phyloP scores from a whole-genome alignment of 2,888 invertebrate genomes.

The Campoletis raptor region DNA sequence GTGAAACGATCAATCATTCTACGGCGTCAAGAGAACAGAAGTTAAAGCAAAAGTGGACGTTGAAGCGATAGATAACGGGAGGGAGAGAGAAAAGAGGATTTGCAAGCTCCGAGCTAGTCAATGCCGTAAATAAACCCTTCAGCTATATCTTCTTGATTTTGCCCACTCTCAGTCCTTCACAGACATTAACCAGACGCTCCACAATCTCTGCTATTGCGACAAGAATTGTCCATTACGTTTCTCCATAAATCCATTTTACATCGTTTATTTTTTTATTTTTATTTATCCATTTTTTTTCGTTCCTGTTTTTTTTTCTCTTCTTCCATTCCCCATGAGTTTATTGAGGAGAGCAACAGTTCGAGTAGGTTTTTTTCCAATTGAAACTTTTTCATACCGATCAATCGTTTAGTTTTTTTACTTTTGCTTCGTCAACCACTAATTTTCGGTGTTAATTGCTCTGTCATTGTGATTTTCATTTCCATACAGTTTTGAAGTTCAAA shows the following conservation, averaged over 20 bases:
- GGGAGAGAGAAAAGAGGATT: conserved; percentile 37
- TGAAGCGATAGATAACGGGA: conserved; percentile 49
- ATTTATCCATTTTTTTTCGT: not conserved
- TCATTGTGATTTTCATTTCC: not conserved
- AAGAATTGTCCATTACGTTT: conserved; percentile 37
- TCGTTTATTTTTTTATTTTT: not conserved
- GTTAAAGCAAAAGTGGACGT: conserved; percentile 57
- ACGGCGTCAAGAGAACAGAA: conserved; percentile 61
- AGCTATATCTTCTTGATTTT: conserved; percentile 55
- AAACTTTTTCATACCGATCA: not conserved
- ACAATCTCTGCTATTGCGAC: conserved; percentile 44
- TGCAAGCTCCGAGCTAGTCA: conserved; percentile 49
- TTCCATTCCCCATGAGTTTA: not conserved
- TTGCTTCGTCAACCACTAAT: not conserved
- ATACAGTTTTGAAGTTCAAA: not conserved
- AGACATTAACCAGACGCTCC: conserved; percentile 54
- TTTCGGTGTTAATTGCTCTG: not conserved
- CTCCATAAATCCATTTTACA: conserved; percentile 42
- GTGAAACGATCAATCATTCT: conserved; percentile 78
- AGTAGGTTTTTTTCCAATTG: not conserved
- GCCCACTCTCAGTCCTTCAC: conserved; percentile 52
- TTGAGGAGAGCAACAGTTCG: not conserved
- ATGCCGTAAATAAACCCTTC: conserved; percentile 65
- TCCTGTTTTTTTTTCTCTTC: not conserved
- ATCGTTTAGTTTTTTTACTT: not conserved